Percentiles rank a stretch among this genome's conserved stretches.
Evolutionary conservation across 23 tunicate species (phyloP).

Genomic region (Diplosoma virens): DNA sequence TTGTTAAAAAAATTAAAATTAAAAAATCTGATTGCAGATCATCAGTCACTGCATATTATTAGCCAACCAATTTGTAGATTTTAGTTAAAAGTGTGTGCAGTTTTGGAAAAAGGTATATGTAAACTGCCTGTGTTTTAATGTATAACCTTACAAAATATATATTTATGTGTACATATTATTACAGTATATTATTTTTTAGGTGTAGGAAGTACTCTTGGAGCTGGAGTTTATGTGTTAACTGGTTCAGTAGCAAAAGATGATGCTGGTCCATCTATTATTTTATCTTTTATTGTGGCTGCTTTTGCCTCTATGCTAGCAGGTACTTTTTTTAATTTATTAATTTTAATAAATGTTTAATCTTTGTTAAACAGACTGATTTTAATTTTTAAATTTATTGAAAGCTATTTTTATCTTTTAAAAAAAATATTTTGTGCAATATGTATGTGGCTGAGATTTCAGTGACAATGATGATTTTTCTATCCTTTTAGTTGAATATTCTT

Average conservation of each 20-base stretch:
- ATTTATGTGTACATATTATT: neutral
- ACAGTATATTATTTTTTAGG: conserved; percentile 28
- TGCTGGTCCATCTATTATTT: conserved; percentile 96
- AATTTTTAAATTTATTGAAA: no score
- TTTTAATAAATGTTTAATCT: no score
- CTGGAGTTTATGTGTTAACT: conserved; percentile 94
- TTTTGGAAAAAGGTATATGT: no score
- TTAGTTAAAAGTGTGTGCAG: neutral
- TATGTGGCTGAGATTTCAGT: no score
- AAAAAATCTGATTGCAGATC: neutral
- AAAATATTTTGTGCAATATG: no score
- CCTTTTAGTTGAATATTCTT: no score
- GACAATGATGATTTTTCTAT: no score
- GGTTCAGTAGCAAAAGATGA: conserved; percentile 78
- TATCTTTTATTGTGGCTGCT: conserved; percentile 89
- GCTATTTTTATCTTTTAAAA: no score
- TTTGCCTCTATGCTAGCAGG: conserved; percentile 89
- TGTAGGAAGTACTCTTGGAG: conserved; percentile 94
- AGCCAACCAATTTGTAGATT: neutral
- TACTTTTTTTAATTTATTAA: conserved; percentile 6
- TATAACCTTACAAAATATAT: neutral
- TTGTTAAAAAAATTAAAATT: neutral
- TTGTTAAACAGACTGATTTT: no score
- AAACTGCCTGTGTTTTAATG: no score
- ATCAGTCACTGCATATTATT: neutral